Base-by-base conservation (phyloP, 2,888 invertebrate species). In the Callinectes sapidus region DNA sequence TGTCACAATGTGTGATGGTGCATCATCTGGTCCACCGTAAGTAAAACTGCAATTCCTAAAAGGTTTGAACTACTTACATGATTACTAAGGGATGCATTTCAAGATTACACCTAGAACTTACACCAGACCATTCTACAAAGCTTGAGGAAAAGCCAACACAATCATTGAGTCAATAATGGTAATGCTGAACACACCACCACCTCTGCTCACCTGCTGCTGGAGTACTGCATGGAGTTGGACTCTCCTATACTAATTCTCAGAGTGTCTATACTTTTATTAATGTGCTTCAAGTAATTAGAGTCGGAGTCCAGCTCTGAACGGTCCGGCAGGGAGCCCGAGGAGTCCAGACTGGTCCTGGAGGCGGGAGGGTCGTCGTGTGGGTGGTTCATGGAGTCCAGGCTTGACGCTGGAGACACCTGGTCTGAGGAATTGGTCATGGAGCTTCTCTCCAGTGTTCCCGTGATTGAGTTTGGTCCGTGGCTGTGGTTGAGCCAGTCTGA, bases 311-410 rank as follows among this genome's bases (percentile, higher is more conserved):
- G 89, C 14, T 91, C 91, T 32, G 42, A 18, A 28, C 88, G 92
- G 42, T 93, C 92, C 16, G 55, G 90, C 35, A 91, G 32, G 81
- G 91, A 89, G 13, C 89, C 42, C 18, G 55, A 91, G n/a, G 92
- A 90, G 88, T 91, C 91, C 18, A 93, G 61, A 61, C 90, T 93
- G 39, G 90, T 90, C 81, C 89, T 91, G 66, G 81, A 89, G 54
- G 85, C 87, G 18, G 91, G 81, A n/a, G 87, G 91, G 8, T 90
- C 90, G 13, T 93, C 90, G 28, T 92, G 92, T 35, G 87, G 54
- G n/a, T 90, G 88, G 77, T 92, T 92, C 96, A 98, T 97, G 0
- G 98, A 98, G 96, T 98, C 98, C 95, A 98, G 96, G 95, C 98
- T 98, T 91, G 98, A 98, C 92, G 97, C 97, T 95, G 97, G 97